Percentiles rank a stretch among this genome's conserved stretches.
phyloP scores from a whole-genome alignment of 2,888 invertebrate genomes.

The Heterodera filipjevi region DNA sequence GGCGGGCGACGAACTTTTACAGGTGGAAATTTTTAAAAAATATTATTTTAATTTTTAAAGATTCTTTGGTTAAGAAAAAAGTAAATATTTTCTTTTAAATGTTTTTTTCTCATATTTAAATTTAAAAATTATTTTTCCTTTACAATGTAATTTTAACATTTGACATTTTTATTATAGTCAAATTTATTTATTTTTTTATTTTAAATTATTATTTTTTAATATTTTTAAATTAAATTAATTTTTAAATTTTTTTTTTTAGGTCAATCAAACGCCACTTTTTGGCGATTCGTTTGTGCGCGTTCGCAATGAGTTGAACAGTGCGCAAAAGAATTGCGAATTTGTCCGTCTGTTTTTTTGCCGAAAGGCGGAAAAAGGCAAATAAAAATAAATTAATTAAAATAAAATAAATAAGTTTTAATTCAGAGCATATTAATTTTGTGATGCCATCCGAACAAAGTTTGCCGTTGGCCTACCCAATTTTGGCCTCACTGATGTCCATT shows the following conservation, averaged over 20 bases:
- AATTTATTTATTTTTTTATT: too few relatives aligned
- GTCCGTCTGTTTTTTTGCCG: constrained; percentile 40
- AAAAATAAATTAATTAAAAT: not conserved
- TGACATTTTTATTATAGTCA: too few relatives aligned
- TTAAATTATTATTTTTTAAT: too few relatives aligned
- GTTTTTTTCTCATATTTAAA: too few relatives aligned
- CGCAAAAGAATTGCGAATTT: constrained; percentile 42
- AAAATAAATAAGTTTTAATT: not conserved
- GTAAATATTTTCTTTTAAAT: too few relatives aligned
- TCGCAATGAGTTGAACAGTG: constrained; percentile 80
- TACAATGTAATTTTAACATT: too few relatives aligned
- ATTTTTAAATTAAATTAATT: too few relatives aligned
- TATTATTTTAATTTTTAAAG: too few relatives aligned
- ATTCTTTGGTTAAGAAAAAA: too few relatives aligned
- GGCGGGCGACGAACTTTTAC: constrained; percentile 91
- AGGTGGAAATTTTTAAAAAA: constrained; percentile 68
- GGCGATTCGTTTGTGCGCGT: constrained; percentile 94
- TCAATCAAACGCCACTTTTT: constrained; percentile 83
- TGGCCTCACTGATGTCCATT: constrained; percentile 48
- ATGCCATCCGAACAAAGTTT: constrained; percentile 47
- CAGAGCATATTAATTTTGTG: constrained; percentile 53
- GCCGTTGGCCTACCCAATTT: constrained; percentile 57
- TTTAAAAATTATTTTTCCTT: too few relatives aligned
- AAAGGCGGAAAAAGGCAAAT: constrained; percentile 50
- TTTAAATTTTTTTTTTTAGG: constrained; percentile 69